phyloP scores from a whole-genome alignment of 2,888 invertebrate genomes.

The Neocrepidodera transversa region DNA sequence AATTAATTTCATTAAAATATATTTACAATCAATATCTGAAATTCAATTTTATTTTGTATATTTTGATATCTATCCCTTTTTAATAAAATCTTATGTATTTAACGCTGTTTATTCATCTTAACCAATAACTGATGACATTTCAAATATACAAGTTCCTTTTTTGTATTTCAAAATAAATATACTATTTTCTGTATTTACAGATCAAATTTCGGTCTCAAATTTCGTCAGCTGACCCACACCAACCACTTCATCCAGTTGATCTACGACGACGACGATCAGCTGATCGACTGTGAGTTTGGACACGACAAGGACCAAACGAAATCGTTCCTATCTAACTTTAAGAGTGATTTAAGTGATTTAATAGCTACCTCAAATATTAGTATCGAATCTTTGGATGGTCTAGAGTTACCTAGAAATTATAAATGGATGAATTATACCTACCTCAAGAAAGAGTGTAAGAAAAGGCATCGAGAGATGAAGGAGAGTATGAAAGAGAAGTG shows the following conservation, averaged over 20 bases:
- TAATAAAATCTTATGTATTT: no score
- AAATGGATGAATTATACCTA: slow-evolving; percentile 68
- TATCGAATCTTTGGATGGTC: slow-evolving; percentile 63
- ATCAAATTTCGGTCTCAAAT: slow-evolving; percentile 60
- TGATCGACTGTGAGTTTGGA: slow-evolving; percentile 74
- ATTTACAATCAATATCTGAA: no score
- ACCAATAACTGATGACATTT: no score
- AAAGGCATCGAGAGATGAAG: slow-evolving; percentile 56
- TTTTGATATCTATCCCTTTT: no score
- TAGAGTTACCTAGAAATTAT: slow-evolving; percentile 63
- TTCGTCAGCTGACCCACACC: slow-evolving; percentile 74
- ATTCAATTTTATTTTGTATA: no score
- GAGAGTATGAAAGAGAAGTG: slow-evolving; percentile 29
- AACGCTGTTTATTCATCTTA: no score
- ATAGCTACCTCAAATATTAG: slow-evolving; percentile 63
- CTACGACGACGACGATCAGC: slow-evolving; percentile 66
- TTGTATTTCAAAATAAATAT: no score
- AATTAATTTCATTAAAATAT: no score
- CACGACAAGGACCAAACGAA: slow-evolving; percentile 64
- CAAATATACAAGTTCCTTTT: no score
- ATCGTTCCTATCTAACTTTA: slow-evolving; percentile 67
- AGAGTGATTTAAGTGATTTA: slow-evolving; percentile 63
- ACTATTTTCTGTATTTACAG: slow-evolving; percentile 39
- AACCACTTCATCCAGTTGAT: slow-evolving; percentile 73
- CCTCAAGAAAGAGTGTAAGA: slow-evolving; percentile 66